Evolutionary conservation across 2,797 vertebrate species (phyloP).

Genomic region (Acipenser ruthenus): DNA sequence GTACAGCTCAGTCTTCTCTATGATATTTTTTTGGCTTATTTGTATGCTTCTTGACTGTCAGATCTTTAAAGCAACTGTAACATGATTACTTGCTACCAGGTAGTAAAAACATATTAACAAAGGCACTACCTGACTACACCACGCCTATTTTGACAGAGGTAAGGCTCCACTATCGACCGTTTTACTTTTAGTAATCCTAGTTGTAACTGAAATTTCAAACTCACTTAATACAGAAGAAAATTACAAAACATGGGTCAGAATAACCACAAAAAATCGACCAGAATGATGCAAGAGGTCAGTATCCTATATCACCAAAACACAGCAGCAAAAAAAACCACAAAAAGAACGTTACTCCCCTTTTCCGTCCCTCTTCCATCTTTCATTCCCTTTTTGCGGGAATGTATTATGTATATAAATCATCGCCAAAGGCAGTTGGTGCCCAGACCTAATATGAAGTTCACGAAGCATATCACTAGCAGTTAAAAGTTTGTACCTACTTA

Average conservation of each 20-base stretch:
- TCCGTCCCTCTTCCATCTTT: not conserved
- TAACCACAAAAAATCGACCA: not conserved
- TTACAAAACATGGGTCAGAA: not conserved
- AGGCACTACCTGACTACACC: not conserved
- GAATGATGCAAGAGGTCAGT: not conserved
- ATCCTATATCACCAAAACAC: not conserved
- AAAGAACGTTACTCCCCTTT: not conserved
- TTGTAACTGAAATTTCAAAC: not conserved
- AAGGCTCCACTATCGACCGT: not conserved
- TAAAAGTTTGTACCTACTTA: not conserved
- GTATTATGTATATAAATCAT: constrained; percentile 4
- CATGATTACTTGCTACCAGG: not conserved
- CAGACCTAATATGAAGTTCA: not conserved
- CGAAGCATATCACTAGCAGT: not conserved
- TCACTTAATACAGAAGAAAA: not conserved
- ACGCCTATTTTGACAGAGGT: not conserved
- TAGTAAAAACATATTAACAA: not conserved
- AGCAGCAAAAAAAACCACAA: not conserved
- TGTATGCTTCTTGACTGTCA: not conserved
- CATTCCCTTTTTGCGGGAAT: not conserved
- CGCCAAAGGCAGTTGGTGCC: not conserved
- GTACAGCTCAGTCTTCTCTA: not conserved
- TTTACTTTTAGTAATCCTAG: not conserved
- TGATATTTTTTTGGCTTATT: not conserved
- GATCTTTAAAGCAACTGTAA: not conserved